A percentile compares a stretch with the other conserved stretches of the same genome.
These are phyloP conservation scores for Lasioglossum zephyrum DNA, from an alignment of 2,888 invertebrate genomes.

Conservation along the genomic window DNA sequence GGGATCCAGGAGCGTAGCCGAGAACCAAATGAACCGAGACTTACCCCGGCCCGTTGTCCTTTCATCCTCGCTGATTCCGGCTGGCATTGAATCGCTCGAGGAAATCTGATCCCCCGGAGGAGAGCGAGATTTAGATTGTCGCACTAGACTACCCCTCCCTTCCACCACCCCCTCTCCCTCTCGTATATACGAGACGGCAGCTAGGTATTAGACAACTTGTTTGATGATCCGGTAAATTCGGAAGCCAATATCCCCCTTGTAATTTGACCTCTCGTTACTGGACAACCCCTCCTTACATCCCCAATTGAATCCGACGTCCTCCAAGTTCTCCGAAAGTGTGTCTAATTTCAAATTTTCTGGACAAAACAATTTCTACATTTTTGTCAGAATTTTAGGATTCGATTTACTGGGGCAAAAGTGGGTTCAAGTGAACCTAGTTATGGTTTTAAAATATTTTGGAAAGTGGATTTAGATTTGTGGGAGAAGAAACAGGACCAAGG, in stretches of 20 bases:
- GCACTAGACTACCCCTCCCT: constrained; percentile 41
- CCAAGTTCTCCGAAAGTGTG: background rate
- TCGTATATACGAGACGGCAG: constrained; percentile 16
- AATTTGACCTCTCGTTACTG: constrained; percentile 43
- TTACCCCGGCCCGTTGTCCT: constrained; percentile 52
- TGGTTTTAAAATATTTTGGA: background rate
- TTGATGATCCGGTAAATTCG: constrained; percentile 73
- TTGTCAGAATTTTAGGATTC: too few relatives aligned
- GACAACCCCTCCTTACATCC: background rate
- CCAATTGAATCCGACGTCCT: background rate
- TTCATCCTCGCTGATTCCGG: constrained; percentile 53
- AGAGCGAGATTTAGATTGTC: constrained; percentile 73
- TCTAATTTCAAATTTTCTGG: background rate
- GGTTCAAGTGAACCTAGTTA: too few relatives aligned
- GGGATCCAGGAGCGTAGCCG: constrained; percentile 15
- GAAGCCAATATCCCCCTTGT: constrained; percentile 53
- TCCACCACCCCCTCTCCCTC: background rate
- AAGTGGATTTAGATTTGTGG: background rate
- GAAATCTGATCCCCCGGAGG: constrained; percentile 52
- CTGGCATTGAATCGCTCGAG: constrained; percentile 48
- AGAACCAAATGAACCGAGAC: constrained; percentile 59
- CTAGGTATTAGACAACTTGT: constrained; percentile 69
- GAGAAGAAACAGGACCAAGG: background rate
- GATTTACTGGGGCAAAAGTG: too few relatives aligned
- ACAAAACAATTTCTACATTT: background rate